Evolutionary conservation across 2,888 invertebrate species (phyloP), one percentile per base, ranked within the genome.

Genomic region (Orthosia cruda): DNA sequence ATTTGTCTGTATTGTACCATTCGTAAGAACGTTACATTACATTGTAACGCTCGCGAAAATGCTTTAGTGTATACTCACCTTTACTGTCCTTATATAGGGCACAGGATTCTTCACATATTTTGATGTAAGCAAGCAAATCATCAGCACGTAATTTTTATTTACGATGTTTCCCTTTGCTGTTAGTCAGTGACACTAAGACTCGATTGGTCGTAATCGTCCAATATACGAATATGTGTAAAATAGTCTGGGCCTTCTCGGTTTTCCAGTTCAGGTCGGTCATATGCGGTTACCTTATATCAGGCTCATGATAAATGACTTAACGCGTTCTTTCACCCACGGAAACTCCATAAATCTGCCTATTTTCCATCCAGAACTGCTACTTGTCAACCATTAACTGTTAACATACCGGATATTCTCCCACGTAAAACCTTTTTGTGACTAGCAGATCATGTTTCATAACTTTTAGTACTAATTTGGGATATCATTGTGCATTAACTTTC

Each of bases 401-500:
- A 71, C 73, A 74, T 79, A 85, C 80, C 86, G 86, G 83, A 86
- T 84, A 64, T n/a, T 11, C 73, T 71, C 88, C 86, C 77, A 87
- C 85, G 71, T 54, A 62, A 68, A 66, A 70, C 67, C 13, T 78
- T 78, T 81, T 61, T 65, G 74, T 79, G 47, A 32, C 47, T 45
- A 71, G 45, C 69, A 75, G 87, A 75, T 82, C 78, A 74, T 72
- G 74, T 86, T 81, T 81, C 86, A 77, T 86, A 84, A 86, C 75
- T 67, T 77, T 83, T 13, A 80, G 73, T 79, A 76, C 84, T 81
- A 80, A 87, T 88, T 86, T 88, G 71, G 79, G 54, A 75, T 87
- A 79, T 80, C 74, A 47, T 62, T 74, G 68, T 73, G 26, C 71
- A 70, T 76, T 86, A 77, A 86, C 81, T 80, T 81, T 88, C 75